Evolutionary conservation across 2,797 vertebrate species (phyloP), one percentile per base, ranked within the genome.

Genomic region (Dicrostonyx torquatus): DNA sequence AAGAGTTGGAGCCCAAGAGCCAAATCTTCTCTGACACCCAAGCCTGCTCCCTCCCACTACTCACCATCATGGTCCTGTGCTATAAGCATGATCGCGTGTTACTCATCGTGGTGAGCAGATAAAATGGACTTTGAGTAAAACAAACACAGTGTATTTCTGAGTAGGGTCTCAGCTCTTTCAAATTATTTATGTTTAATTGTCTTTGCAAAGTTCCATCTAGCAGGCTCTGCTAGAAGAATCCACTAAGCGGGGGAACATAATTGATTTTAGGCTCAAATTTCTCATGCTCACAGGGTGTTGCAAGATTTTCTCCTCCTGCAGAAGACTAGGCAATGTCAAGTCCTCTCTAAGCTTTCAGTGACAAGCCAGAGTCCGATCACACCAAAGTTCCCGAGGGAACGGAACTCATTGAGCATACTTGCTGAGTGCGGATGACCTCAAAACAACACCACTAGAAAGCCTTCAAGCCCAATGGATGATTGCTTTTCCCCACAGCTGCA

Each of bases 111-210:
- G 6, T 2, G 13, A 70, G 29, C 50, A 91, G 80, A 72, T 24
- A 22, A 22, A 78, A 89, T 9, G 22, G 60, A 96, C 62, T 68
- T 72, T n/a, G 37, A 91, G 18, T 13, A 64, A 82, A 64, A 18
- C 10, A 17, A 90, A 58, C 5, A 18, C 45, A 77, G 15, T 80
- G 82, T 55, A 17, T 80, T 45, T 60, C 89, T 73, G 43, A 66
- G 31, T 64, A 7, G 84, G 31, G n/a, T 68, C 90, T 96, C 70
- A 62, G 3, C 88, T 89, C 68, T 94, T 70, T 66, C 40, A 29
- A 85, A 12, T 58, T 48, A 60, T 37, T 77, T 58, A n/a, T 77
- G 68, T 80, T 93, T 90, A 60, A 70, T 58, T 91, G 14, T 89
- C 45, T 80, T 68, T 15, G 37, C 80, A 68, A 95, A 92, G 18